Evolutionary conservation across 2,797 vertebrate species (phyloP), one percentile per base, ranked within the genome.

Genomic region (Oreonectes daqikongensis): DNA sequence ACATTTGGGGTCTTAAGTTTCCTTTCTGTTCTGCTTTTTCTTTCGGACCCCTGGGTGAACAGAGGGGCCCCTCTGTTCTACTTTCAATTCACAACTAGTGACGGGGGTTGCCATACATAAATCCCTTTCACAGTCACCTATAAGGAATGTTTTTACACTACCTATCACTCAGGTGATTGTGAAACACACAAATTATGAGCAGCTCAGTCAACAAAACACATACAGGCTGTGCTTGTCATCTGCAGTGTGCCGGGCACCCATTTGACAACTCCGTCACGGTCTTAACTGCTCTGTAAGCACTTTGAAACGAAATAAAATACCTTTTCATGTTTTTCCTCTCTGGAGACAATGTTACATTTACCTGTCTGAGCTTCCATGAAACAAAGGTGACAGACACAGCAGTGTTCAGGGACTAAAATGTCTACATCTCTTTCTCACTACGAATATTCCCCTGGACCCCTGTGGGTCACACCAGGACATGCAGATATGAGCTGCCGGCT

Each of bases 121-220:
- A 80, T 72, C 66, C 15, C 15, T 55, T 50, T 59, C 46, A 24
- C 44, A 20, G 69, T 79, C 72, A 72, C 68, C 75, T 68, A 1
- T 24, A 35, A 70, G 69, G 76, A 82, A 82, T 74, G 72, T 64
- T 73, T 24, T 79, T 77, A 77, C 67, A 7, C 70, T 67, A 69
- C 57, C 46, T n/a, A 10, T 61, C 18, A 59, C 28, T 59, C 42
- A 69, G 65, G 48, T 77, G 77, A 71, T 53, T 67, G 69, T 68
- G 65, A 72, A 71, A 69, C 42, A 73, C 32, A 61, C 44, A 61
- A 22, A 53, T 50, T 17, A 24, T n/a, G 63, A 15, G 17, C 40
- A 17, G 42, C 70, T 73, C 32, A 9, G 63, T 73, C 70, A 61
- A 68, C 26, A 50, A 71, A 66, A 69, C 77, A 53, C 22, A 48